Evolutionary conservation across 1,140 invertebrate species (phyloP).

Genomic region (Coptotermes formosanus): DNA sequence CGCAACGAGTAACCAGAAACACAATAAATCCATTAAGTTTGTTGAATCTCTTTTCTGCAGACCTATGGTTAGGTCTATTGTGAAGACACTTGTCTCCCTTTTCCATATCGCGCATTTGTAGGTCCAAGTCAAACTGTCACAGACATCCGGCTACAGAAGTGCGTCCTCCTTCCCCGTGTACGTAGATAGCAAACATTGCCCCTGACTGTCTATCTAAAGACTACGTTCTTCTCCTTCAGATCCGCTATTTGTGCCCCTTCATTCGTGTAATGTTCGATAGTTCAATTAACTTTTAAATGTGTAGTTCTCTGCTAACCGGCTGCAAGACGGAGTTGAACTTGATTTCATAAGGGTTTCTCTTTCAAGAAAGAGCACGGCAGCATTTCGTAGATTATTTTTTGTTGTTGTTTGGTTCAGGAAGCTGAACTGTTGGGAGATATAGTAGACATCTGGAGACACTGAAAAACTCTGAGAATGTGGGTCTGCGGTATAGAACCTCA

Average conservation of each 20-base stretch:
- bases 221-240: not conserved
- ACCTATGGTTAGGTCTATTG: not conserved
- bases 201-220: not conserved
- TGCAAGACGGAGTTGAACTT: not conserved
- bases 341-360: not conserved
- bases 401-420: not conserved
- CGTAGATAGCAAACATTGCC: not conserved
- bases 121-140: not conserved
- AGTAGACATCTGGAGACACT: not conserved
- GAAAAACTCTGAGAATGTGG: not conserved
- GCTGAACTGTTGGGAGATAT: not conserved
- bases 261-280: conserved; percentile 11
- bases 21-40: not conserved
- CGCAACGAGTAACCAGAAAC: too few species aligned
- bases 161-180: not conserved
- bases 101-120: not conserved
- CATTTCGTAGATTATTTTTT: not conserved
- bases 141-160: not conserved
- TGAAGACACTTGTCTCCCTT: not conserved
- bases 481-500: not conserved
- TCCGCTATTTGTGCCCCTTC: not conserved
- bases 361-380: not conserved
- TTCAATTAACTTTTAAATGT: conserved; percentile 11
- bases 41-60: not conserved
- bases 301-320: not conserved